Evolutionary conservation across 1,140 invertebrate species (phyloP).

Genomic region (Uloborus diversus): DNA sequence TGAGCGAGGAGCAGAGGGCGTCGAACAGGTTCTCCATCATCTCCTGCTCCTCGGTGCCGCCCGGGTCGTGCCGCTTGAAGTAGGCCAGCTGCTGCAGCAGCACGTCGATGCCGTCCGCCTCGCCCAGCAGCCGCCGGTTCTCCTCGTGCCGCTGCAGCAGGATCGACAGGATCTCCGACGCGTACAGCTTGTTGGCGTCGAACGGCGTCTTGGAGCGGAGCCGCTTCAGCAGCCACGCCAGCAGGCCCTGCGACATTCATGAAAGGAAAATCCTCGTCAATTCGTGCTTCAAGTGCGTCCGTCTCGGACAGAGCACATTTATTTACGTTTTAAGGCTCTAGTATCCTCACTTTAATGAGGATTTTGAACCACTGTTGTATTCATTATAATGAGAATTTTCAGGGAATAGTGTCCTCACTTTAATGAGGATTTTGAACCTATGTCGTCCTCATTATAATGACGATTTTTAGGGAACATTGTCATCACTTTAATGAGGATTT

Average conservation of each 20-base stretch:
- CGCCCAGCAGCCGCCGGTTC: constrained; percentile 80
- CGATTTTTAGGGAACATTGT: too few species aligned
- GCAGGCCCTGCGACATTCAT: constrained; percentile 91
- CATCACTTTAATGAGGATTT: too few species aligned
- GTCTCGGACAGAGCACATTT: too few species aligned
- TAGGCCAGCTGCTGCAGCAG: constrained; percentile 90
- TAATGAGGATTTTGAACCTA: too few species aligned
- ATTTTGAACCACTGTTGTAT: too few species aligned
- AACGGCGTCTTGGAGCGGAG: constrained; percentile 82
- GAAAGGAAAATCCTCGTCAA: too few species aligned
- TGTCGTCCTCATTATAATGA: too few species aligned
- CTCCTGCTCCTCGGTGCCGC: constrained; percentile 90
- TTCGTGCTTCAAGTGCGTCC: too few species aligned
- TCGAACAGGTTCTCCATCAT: constrained; percentile 99
- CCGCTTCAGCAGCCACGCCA: constrained; percentile 92
- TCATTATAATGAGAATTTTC: too few species aligned
- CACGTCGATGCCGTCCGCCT: constrained; percentile 95
- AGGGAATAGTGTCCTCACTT: too few species aligned
- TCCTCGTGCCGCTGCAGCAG: constrained; percentile 87
- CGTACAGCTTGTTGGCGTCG: constrained; percentile 95
- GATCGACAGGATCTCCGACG: constrained; percentile 95
- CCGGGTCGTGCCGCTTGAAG: constrained; percentile 95
- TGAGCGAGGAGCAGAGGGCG: constrained; percentile 90
- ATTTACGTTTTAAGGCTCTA: too few species aligned
- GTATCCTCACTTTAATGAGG: too few species aligned